Evolutionary conservation across 2,113 vertebrate genomes (phyloP).

Genomic region (Phycodurus eques): DNA sequence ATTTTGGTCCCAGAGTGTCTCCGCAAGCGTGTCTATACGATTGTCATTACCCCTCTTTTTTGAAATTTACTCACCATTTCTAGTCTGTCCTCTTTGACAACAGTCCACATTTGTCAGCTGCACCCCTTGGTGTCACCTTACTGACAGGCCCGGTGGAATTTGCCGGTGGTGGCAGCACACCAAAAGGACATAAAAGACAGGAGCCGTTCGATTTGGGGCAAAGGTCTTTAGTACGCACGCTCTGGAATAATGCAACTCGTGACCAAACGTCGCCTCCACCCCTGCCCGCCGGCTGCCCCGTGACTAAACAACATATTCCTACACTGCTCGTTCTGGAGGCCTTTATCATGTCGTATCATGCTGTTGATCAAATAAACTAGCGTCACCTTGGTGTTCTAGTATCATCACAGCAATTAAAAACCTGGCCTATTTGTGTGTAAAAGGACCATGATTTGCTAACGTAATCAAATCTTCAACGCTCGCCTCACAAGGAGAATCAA

Average conservation of each 20-base stretch:
- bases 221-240: conserved; percentile 49
- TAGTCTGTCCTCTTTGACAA: background rate
- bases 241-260: conserved; percentile 45
- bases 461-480: conserved; percentile 3
- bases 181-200: conserved; percentile 29
- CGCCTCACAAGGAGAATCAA: background rate
- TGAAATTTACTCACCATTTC: background rate
- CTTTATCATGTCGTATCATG: background rate
- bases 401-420: background rate
- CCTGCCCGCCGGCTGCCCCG: background rate
- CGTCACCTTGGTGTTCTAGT: background rate
- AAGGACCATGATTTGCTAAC: background rate
- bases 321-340: background rate
- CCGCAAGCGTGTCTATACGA: background rate
- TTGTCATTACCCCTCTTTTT: background rate
- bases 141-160: conserved; percentile 37
- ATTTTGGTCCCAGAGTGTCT: background rate
- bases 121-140: conserved; percentile 4
- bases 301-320: conserved; percentile 34
- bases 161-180: conserved; percentile 15
- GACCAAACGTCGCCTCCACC: conserved; percentile 41
- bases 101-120: background rate
- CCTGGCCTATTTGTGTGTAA: background rate
- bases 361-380: background rate
- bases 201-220: conserved; percentile 51